Conservation (phyloP, 2,113 vertebrate genomes). For the Otis tarda region DNA sequence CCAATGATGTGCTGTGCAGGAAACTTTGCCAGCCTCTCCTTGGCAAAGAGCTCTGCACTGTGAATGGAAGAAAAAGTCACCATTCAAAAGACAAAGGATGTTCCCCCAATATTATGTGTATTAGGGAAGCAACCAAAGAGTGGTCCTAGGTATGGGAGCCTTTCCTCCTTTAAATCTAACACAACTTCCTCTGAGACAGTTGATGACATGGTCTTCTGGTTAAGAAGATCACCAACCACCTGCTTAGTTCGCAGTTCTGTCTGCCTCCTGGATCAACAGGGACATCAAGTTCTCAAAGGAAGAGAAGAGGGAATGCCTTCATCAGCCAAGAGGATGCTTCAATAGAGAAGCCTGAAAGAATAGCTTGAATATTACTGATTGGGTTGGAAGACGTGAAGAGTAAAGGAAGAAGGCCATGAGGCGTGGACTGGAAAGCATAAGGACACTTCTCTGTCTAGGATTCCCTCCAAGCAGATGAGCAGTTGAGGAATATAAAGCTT, state of each 20-base stretch:
- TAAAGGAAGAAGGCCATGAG: background rate
- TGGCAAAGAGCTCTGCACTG: background rate
- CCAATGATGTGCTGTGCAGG: background rate
- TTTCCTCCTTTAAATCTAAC: background rate
- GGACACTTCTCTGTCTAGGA: background rate
- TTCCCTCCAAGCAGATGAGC: conserved; percentile 4
- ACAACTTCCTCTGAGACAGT: background rate
- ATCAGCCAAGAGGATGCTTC: background rate
- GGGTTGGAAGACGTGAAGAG: background rate
- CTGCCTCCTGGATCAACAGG: background rate
- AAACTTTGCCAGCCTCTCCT: background rate
- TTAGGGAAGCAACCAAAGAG: background rate
- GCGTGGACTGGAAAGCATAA: background rate
- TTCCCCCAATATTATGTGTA: background rate
- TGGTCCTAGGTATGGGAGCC: background rate
- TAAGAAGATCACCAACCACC: background rate
- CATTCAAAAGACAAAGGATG: background rate
- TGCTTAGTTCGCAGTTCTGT: background rate
- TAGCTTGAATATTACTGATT: background rate
- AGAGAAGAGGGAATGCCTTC: background rate
- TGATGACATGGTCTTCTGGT: background rate
- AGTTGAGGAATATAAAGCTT: conserved; percentile 14
- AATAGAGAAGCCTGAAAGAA: background rate
- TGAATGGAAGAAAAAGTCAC: conserved; percentile 29
- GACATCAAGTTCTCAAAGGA: background rate